Conservation (phyloP, 2,113 vertebrate species). For the Alligator mississippiensis region DNA sequence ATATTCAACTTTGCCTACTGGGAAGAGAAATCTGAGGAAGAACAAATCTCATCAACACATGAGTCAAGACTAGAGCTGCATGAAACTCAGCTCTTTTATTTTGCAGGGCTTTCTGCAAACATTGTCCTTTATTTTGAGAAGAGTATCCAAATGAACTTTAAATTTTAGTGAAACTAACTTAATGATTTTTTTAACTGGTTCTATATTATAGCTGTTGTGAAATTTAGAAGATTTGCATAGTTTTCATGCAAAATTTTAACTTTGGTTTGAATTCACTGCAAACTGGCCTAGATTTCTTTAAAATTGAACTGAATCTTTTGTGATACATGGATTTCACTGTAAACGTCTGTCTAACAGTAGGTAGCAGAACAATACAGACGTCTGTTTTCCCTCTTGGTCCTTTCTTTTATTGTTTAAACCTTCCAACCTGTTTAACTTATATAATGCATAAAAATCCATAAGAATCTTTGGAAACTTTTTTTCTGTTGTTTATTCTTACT, state of each 20-base stretch:
- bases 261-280: not conserved
- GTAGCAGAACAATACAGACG: not conserved
- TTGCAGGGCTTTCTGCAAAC: not conserved
- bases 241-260: not conserved
- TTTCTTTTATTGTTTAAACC: not conserved
- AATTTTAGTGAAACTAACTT: not conserved
- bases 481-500: not conserved
- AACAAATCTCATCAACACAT: not conserved
- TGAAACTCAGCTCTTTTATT: not conserved
- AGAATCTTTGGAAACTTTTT: not conserved
- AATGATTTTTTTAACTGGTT: not conserved
- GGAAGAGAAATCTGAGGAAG: not conserved
- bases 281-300: not conserved
- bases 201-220: not conserved
- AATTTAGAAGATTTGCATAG: not conserved
- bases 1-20: not conserved
- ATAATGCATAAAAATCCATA: not conserved
- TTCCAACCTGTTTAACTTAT: fast-evolving
- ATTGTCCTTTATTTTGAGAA: not conserved
- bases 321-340: not conserved
- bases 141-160: not conserved
- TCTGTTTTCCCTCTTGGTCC: not conserved
- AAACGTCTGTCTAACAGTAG: not conserved
- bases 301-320: not conserved
- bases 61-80: not conserved